Percentiles rank a stretch among this genome's conserved stretches.
These are phyloP conservation scores for Noctilio leporinus DNA, from an alignment of 2,113 vertebrate genomes.

Conservation along the genomic window DNA sequence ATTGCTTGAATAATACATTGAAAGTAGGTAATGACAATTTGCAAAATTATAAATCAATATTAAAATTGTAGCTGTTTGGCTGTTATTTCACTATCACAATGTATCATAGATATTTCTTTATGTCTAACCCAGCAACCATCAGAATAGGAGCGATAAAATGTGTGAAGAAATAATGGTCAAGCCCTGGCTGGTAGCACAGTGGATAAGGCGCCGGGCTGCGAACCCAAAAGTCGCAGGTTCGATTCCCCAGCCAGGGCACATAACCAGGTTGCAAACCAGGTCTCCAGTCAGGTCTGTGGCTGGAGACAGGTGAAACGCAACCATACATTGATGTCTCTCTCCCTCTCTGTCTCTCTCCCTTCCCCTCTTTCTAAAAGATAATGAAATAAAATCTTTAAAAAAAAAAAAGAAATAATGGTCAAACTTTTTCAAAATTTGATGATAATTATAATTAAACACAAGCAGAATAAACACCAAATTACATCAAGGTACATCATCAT, in stretches of 20 bases:
- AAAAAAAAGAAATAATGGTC: constrained; percentile 15
- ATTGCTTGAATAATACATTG: not conserved
- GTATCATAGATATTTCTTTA: not conserved
- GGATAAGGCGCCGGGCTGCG: no score
- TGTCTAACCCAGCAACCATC: not conserved
- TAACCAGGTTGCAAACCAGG: no score
- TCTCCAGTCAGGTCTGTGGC: no score
- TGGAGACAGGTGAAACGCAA: no score
- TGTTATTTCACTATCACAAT: not conserved
- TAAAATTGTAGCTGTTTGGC: not conserved
- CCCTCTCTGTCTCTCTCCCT: no score
- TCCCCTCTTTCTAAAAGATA: no score
- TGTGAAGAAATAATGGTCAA: constrained; percentile 10
- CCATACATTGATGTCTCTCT: no score
- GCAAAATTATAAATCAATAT: not conserved
- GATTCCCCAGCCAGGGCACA: no score
- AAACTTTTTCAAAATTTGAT: not conserved
- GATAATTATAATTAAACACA: not conserved
- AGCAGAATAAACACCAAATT: not conserved
- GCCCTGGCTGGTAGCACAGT: no score
- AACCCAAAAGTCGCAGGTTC: no score
- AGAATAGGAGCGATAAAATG: not conserved
- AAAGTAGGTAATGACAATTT: not conserved
- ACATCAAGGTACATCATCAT: not conserved
- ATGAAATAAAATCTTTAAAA: no score